Conservation (phyloP, 2,888 invertebrate genomes). For the Drosophila limbata region DNA sequence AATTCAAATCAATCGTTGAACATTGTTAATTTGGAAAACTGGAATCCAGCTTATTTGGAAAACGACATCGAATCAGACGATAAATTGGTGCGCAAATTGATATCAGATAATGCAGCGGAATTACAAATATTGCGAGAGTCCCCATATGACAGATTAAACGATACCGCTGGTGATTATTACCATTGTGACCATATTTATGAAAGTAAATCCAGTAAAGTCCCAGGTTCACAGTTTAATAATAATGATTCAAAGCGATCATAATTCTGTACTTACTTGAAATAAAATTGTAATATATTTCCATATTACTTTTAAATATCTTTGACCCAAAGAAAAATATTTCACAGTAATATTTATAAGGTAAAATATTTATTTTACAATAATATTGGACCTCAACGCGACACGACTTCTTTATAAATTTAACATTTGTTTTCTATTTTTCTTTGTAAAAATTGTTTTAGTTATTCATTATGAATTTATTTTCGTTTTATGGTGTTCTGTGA, state of each 20-base stretch:
- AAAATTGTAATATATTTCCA: constrained; percentile 9
- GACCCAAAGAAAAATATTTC: background rate
- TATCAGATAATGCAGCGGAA: constrained; percentile 41
- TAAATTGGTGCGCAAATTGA: constrained; percentile 59
- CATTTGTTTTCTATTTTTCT: constrained; percentile 19
- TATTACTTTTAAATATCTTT: background rate
- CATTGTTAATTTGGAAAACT: constrained; percentile 60
- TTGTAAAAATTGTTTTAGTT: constrained; percentile 27
- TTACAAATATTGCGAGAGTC: constrained; percentile 7
- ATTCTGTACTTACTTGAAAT: constrained; percentile 9
- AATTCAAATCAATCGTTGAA: constrained; percentile 43
- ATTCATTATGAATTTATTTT: constrained; percentile 31
- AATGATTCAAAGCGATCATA: constrained; percentile 26
- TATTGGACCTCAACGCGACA: constrained; percentile 42
- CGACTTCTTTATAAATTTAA: constrained; percentile 32
- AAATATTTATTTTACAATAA: constrained; percentile 43
- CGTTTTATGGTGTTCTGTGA: constrained; percentile 37
- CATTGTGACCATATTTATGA: constrained; percentile 29
- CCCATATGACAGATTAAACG: constrained; percentile 18
- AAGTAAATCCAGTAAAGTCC: constrained; percentile 20
- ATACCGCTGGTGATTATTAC: constrained; percentile 23
- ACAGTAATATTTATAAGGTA: constrained; percentile 23
- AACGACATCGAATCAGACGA: constrained; percentile 37
- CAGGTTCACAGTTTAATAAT: constrained; percentile 21
- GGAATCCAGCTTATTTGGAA: constrained; percentile 31